Evolutionary conservation across 2,888 invertebrate genomes (phyloP).

Genomic region (Tromatobia lineatoria): DNA sequence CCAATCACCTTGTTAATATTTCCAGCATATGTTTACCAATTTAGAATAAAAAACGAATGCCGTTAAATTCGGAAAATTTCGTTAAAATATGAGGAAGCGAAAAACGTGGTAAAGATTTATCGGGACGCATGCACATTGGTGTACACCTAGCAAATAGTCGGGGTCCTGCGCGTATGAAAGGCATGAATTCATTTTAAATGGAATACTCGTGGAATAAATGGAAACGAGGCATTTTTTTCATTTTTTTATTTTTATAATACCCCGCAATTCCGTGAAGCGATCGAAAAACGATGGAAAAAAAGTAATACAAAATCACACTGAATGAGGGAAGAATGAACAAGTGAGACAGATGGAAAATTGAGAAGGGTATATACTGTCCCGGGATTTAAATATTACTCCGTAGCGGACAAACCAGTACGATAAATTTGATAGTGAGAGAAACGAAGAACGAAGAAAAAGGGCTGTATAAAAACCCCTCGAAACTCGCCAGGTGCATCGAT

Average conservation of each 20-base stretch:
- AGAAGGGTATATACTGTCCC: slow-evolving; percentile 1
- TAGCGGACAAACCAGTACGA: slow-evolving; percentile 37
- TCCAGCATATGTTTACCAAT: slow-evolving; percentile 6
- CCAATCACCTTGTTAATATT: neutral
- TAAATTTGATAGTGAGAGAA: slow-evolving; percentile 55
- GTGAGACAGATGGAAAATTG: slow-evolving; percentile 34
- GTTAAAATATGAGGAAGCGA: slow-evolving; percentile 21
- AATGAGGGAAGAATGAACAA: slow-evolving; percentile 3
- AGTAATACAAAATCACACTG: neutral
- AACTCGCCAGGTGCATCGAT: slow-evolving; percentile 63
- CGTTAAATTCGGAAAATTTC: slow-evolving; percentile 29
- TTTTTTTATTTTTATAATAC: slow-evolving; percentile 17
- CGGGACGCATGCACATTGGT: neutral
- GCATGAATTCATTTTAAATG: slow-evolving; percentile 24
- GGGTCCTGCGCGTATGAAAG: neutral
- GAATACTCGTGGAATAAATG: slow-evolving; percentile 27
- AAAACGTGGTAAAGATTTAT: slow-evolving; percentile 30
- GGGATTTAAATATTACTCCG: slow-evolving; percentile 50
- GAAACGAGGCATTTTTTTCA: slow-evolving; percentile 9
- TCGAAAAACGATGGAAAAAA: slow-evolving; percentile 31
- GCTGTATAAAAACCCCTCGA: slow-evolving; percentile 22
- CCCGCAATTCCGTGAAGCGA: slow-evolving; percentile 18
- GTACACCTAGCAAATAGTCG: neutral
- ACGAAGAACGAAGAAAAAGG: slow-evolving; percentile 14
- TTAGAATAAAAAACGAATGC: neutral